Evolutionary conservation across 2,113 vertebrate species (phyloP), one percentile per base, ranked within the genome.

Genomic region (Zeus faber): DNA sequence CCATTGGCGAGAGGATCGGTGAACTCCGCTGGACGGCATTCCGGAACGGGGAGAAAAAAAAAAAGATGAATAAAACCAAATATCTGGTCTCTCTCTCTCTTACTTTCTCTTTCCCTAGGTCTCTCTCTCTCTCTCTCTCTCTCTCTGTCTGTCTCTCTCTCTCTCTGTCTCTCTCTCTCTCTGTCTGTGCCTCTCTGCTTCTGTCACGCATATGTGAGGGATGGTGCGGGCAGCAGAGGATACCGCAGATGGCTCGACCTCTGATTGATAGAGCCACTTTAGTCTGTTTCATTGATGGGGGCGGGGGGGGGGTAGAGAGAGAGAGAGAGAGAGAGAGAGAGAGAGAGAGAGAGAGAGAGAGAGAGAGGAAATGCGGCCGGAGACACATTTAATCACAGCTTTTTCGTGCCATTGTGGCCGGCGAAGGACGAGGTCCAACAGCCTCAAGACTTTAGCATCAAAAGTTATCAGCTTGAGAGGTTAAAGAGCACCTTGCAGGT

Each of bases 231-330:
- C n/a, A 29, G 46, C 14, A 4, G 5, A 17, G 25, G n/a, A n/a
- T 16, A 49, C 46, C 46, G 27, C 46, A 49, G 61, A 64, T 48
- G 11, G 45, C 5, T 1, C n/a, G n/a, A 48, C 45, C 45, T 20
- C 45, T 26, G 45, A 48, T 49, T 9, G 25, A 27, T 16, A 49
- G 24, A 29, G 46, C 25, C 25, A 49, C 16, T 49, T 43, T 88
- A 87, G 89, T 88, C 83, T 82, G 79, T 9, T 77, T 62, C 58
- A 70, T 82, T 54, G 68, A 81, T 87, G 87, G 89, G 89, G 82
- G 40, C 40, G 56, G 27, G 74, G 37, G 77, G 46, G 8, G 27
- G 8, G 27, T 29, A 2, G 25, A 17, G 46, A 4, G 24, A 49
- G 48, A 40, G 39, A 37, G 24, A 50, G 27, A 46, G 18, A 1